These are phyloP conservation scores for Tryphoninae sp. DNA, from an alignment of 2,888 invertebrate species.

Conservation along the genomic window DNA sequence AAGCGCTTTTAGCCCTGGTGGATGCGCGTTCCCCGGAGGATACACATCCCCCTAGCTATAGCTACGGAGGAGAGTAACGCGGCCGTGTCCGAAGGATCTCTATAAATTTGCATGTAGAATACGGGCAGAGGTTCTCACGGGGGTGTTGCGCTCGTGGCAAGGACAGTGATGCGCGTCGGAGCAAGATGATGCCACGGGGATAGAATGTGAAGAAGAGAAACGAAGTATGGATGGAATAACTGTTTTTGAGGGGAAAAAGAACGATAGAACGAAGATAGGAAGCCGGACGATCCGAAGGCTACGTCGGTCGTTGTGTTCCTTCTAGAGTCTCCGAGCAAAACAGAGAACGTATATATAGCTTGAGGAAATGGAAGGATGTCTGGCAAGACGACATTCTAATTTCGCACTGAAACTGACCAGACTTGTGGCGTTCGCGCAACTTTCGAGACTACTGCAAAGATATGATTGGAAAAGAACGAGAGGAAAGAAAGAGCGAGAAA, in stretches of 20 bases:
- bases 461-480: conserved; percentile 15
- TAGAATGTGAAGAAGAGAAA: conserved; percentile 17
- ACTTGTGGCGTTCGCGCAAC: conserved; percentile 60
- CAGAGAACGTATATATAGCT: conserved; percentile 37
- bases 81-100: conserved; percentile 80
- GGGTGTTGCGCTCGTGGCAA: conserved; percentile 37
- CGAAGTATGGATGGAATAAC: conserved; percentile 38
- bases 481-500: background rate
- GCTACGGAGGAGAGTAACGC: conserved; percentile 68
- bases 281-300: background rate
- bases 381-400: conserved; percentile 69
- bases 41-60: conserved; percentile 71
- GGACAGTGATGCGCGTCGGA: conserved; percentile 56
- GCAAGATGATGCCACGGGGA: conserved; percentile 35
- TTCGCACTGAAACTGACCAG: conserved; percentile 67
- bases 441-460: conserved; percentile 55
- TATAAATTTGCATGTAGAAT: conserved; percentile 82
- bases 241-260: conserved; percentile 34
- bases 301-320: conserved; percentile 24
- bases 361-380: conserved; percentile 54
- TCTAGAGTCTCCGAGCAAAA: conserved; percentile 3
- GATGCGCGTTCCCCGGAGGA: conserved; percentile 76
- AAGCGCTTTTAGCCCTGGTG: conserved; percentile 81
- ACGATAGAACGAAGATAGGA: background rate
- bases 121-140: conserved; percentile 76